phyloP scores from a whole-genome alignment of 1,140 invertebrate species.

The Hycleus cichorii region DNA sequence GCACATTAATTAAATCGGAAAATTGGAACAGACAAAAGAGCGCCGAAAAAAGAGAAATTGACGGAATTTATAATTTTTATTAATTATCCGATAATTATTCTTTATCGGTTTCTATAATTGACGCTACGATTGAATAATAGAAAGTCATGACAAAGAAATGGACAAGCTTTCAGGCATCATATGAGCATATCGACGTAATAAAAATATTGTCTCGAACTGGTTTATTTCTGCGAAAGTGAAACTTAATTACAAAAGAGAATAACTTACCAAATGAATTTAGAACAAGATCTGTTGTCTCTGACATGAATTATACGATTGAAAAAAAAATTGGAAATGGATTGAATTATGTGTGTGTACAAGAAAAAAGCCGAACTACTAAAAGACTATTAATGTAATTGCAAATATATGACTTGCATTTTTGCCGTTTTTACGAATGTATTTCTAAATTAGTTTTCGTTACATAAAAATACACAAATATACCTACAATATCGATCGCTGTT shows the following conservation, averaged over 20 bases:
- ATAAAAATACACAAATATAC: not conserved
- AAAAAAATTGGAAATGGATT: slow-evolving; percentile 6
- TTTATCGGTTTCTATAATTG: too few species aligned
- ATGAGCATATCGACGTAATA: slow-evolving; percentile 7
- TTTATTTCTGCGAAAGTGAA: slow-evolving; percentile 13
- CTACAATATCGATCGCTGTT: slow-evolving; percentile 14
- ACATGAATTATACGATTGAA: not conserved
- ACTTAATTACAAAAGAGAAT: slow-evolving; percentile 16
- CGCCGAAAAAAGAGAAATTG: too few species aligned
- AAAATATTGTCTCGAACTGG: slow-evolving; percentile 12
- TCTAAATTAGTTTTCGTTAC: not conserved
- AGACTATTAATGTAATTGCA: slow-evolving; percentile 8
- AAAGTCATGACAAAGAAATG: slow-evolving; percentile 8
- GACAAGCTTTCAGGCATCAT: slow-evolving; percentile 4
- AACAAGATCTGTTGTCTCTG: slow-evolving; percentile 1
- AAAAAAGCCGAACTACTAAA: slow-evolving; percentile 2
- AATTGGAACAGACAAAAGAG: too few species aligned
- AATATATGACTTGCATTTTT: slow-evolving; percentile 8
- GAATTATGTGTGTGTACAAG: slow-evolving; percentile 3
- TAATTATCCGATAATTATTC: too few species aligned
- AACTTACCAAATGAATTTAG: slow-evolving; percentile 6
- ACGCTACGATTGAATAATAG: not conserved
- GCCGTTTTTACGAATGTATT: not conserved
- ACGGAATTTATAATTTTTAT: not conserved
- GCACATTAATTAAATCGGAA: too few species aligned